Base-by-base conservation (phyloP, 2,797 vertebrate genomes). In the Euthynnus affinis region DNA sequence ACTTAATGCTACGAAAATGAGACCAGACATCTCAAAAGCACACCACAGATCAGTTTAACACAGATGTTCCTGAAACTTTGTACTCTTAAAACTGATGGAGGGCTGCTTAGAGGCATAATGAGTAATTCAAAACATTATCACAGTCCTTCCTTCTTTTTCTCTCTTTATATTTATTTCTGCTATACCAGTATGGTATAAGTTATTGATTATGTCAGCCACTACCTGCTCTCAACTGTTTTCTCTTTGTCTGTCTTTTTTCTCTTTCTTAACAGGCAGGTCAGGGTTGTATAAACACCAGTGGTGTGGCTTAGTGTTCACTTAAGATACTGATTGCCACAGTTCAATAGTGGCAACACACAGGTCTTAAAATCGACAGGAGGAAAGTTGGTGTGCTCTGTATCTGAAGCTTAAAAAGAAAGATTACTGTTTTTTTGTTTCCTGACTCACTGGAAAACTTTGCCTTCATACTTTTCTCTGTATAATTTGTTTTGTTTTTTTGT, bases 141-240 rank as follows among this genome's bases (percentile, higher is more conserved):
- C 20, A 23, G 4, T 46, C 14, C 10, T 37, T 72, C 3, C 9
- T 44, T 22, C 15, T 44, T 66, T 14, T 14, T 37, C 20, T n/a
- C 23, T 15, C 32, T 80, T 46, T 46, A 5, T 23, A n/a, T 42
- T 63, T 52, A 29, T n/a, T 78, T 34, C 18, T 64, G 17, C 32
- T 46, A 51, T 48, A 53, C 14, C 46, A 64, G 25, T 63, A 32
- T 10, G 13, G 58, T 76, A 32, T 56, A 27, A 51, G 42, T 69
- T 87, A 89, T 89, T 63, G 79, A 89, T 88, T 80, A 75, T 72
- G 77, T 82, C 34, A 76, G 55, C 68, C 60, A 76, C 34, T 67
- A 55, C 56, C 65, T 80, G 23, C 55, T 71, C 55, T 76, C 29
- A 53, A 15, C 51, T 57, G 56, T 71, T 61, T 76, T 78, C 25